These are phyloP conservation scores for Adelosebastes latens DNA, from an alignment of 2,797 vertebrate genomes.

Conservation along the genomic window DNA sequence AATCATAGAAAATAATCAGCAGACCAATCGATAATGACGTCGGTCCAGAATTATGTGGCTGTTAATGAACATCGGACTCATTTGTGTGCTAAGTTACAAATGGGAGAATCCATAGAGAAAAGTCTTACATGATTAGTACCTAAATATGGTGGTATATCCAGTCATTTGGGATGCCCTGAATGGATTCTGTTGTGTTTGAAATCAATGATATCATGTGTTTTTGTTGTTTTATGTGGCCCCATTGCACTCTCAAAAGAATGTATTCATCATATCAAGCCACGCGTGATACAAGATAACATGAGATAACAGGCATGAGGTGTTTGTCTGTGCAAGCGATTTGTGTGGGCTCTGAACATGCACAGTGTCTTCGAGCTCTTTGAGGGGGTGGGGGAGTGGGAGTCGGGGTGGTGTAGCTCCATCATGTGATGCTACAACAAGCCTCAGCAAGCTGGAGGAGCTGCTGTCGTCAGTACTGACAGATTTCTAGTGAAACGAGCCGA, in stretches of 20 bases:
- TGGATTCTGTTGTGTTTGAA: not conserved
- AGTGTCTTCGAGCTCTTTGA: slow-evolving; percentile 3
- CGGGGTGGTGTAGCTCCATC: slow-evolving; percentile 24
- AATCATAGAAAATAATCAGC: not conserved
- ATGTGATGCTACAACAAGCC: slow-evolving; percentile 50
- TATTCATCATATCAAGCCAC: not conserved
- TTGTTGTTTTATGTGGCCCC: not conserved
- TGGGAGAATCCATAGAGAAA: not conserved
- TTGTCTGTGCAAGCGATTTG: slow-evolving; percentile 32
- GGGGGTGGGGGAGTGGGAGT: not conserved
- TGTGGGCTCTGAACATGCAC: not conserved
- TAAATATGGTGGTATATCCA: not conserved
- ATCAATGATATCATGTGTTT: not conserved
- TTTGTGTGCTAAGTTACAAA: not conserved
- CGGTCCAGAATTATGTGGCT: not conserved
- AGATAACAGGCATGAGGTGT: slow-evolving; percentile 27
- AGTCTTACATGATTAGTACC: not conserved
- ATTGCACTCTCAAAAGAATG: not conserved
- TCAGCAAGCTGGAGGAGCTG: slow-evolving; percentile 30
- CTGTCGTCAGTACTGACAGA: not conserved
- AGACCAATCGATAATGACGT: not conserved
- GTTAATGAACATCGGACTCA: not conserved
- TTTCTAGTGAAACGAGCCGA: slow-evolving; percentile 19
- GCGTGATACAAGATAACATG: slow-evolving; percentile 8
- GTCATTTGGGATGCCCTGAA: not conserved